A percentile compares a stretch with the other conserved stretches of the same genome.
Conservation (phyloP, 2,113 vertebrate species). For the Struthidea cinerea region DNA sequence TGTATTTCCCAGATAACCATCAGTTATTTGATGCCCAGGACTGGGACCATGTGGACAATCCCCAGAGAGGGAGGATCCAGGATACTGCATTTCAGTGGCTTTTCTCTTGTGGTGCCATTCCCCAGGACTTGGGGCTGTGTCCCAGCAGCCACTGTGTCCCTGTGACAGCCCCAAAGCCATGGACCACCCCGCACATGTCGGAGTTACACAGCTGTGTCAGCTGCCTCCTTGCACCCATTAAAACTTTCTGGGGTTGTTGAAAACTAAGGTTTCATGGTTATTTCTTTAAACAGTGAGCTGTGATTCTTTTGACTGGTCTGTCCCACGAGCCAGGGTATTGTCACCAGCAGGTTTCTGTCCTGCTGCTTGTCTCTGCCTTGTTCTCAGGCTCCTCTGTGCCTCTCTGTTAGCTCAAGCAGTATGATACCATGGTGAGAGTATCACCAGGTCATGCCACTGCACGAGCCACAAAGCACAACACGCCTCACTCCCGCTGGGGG, state of each 20-base stretch:
- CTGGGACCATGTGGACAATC: background rate
- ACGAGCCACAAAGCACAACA: background rate
- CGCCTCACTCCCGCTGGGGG: background rate
- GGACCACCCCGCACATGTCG: rapidly evolving
- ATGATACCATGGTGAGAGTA: rapidly evolving
- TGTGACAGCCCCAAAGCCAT: background rate
- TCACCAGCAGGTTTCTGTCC: background rate
- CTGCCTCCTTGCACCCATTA: background rate
- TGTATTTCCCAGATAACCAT: background rate
- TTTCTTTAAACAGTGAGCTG: background rate
- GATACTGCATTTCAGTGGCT: background rate
- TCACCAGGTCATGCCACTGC: background rate
- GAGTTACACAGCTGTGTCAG: background rate
- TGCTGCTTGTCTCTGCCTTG: background rate
- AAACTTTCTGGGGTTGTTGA: background rate
- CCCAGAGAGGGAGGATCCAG: background rate
- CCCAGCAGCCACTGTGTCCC: background rate
- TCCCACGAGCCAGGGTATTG: background rate
- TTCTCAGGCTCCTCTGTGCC: background rate
- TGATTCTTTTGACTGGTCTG: background rate
- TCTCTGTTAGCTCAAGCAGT: background rate
- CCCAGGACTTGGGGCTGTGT: background rate
- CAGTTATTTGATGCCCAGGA: background rate
- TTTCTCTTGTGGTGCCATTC: background rate
- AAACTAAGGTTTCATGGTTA: background rate